A percentile compares a stretch with the other conserved stretches of the same genome.
Evolutionary conservation across 2,888 invertebrate genomes (phyloP).

Genomic region (Lepidocyrtinus sp.): DNA sequence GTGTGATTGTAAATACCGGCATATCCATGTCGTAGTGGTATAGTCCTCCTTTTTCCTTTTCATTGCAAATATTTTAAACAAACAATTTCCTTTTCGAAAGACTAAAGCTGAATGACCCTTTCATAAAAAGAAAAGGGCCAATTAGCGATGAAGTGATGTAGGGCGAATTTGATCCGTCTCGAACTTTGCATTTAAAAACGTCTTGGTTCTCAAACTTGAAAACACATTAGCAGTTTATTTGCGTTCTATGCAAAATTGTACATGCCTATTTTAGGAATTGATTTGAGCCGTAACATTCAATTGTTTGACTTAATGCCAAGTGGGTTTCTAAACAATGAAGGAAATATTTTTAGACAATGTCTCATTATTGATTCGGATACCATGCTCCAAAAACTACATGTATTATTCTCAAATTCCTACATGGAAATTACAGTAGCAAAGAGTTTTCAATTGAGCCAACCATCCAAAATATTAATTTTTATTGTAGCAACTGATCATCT

Average conservation of each 20-base stretch:
- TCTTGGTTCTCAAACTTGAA: not conserved
- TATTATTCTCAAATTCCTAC: not conserved
- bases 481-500: not conserved
- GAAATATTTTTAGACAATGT: not conserved
- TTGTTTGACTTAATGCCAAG: not conserved
- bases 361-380: not conserved
- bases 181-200: not conserved
- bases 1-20: too few relatives aligned
- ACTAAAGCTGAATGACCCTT: not conserved
- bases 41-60: slow-evolving; percentile 10
- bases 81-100: slow-evolving; percentile 6
- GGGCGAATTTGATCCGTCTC: slow-evolving; percentile 1
- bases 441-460: not conserved
- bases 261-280: not conserved
- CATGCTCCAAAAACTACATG: not conserved
- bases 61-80: slow-evolving; percentile 14
- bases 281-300: not conserved
- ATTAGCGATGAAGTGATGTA: slow-evolving; percentile 2
- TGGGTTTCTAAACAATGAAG: too few relatives aligned
- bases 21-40: not conserved
- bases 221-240: too few relatives aligned
- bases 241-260: too few relatives aligned
- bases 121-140: not conserved
- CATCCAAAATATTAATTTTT: not conserved
- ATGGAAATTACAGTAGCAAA: not conserved